phyloP scores from a whole-genome alignment of 2,113 vertebrate genomes.

The Podarcis raffonei region DNA sequence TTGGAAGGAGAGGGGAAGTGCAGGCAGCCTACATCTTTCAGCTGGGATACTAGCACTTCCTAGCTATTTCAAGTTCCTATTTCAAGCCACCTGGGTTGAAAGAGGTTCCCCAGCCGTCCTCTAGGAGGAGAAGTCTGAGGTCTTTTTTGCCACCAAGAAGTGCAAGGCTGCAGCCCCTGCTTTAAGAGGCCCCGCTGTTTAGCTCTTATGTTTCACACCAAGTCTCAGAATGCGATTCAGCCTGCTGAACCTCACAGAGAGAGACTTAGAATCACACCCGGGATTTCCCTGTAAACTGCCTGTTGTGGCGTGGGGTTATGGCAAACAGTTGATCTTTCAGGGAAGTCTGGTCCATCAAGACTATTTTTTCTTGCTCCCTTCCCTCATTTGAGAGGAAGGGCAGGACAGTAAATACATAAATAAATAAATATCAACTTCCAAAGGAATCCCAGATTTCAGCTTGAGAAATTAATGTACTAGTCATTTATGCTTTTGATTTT shows the following conservation, averaged over 20 bases:
- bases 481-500: not conserved
- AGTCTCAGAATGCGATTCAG: no score
- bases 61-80: not conserved
- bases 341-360: no score
- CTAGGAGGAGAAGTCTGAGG: no score
- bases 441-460: not conserved
- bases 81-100: no score
- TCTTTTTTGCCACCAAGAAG: no score
- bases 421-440: not conserved
- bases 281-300: not conserved
- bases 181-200: no score
- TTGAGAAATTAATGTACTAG: not conserved
- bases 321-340: not conserved
- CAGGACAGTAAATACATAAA: no score
- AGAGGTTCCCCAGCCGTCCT: no score
- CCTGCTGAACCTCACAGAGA: not conserved
- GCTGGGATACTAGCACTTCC: not conserved
- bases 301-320: not conserved
- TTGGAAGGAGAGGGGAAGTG: not conserved
- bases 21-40: not conserved
- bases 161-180: no score
- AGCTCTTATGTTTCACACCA: no score
- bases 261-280: not conserved
- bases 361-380: no score
- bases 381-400: no score